Conservation (phyloP, 2,888 invertebrate genomes). For the Lordiphosa fenestrarum region DNA sequence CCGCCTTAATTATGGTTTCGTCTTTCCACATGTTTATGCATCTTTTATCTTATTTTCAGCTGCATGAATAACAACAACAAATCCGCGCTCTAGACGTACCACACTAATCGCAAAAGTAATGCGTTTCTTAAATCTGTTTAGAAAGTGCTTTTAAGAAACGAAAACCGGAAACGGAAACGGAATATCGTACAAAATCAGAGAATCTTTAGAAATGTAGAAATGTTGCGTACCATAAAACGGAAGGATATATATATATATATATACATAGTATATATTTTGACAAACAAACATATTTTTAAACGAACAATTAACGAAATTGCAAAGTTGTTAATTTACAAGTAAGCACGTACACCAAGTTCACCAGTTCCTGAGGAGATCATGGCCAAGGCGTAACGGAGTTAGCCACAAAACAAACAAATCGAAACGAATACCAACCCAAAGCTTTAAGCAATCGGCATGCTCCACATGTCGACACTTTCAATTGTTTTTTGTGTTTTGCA, state of each 20-base stretch:
- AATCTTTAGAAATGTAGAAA: conserved; percentile 3
- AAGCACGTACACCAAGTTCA: conserved; percentile 51
- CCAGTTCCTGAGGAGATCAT: conserved; percentile 52
- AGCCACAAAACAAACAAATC: conserved; percentile 33
- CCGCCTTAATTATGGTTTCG: conserved; percentile 2
- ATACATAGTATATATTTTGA: conserved; percentile 15
- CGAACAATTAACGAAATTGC: conserved; percentile 17
- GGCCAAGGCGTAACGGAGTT: conserved; percentile 25
- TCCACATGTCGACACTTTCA: conserved; percentile 24
- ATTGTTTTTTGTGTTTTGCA: conserved; percentile 39
- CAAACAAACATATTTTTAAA: conserved; percentile 38
- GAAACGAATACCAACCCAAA: conserved; percentile 36
- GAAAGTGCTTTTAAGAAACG: conserved; percentile 75
- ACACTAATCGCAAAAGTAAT: conserved; percentile 76
- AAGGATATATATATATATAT: conserved; percentile 12
- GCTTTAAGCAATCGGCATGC: conserved; percentile 53
- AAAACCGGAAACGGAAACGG: conserved; percentile 21
- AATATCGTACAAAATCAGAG: conserved; percentile 15
- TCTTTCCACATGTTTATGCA: conserved; percentile 46
- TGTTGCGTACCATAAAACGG: too few species aligned
- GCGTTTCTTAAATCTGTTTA: conserved; percentile 77
- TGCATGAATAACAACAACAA: conserved; percentile 80
- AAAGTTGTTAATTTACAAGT: conserved; percentile 23
- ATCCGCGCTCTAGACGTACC: conserved; percentile 78
- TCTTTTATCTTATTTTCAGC: conserved; percentile 77